Evolutionary conservation across 1,140 invertebrate genomes (phyloP).

Genomic region (Camponotus pennsylvanicus): DNA sequence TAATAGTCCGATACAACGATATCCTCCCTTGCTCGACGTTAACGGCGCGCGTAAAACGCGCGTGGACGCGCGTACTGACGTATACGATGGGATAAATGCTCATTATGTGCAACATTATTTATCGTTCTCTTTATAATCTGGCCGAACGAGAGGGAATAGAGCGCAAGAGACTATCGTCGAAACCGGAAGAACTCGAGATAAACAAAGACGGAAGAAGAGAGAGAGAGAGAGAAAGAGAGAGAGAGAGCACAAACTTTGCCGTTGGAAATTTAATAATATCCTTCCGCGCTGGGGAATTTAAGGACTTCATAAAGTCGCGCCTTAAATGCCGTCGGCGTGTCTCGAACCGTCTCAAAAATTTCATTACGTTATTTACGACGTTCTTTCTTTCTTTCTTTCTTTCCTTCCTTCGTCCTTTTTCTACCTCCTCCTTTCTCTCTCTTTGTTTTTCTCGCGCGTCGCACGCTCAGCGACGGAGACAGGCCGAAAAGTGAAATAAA

Average conservation of each 20-base stretch:
- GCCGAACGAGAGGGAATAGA: background rate
- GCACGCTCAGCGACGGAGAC: background rate
- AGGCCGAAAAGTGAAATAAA: background rate
- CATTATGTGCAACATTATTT: slow-evolving; percentile 55
- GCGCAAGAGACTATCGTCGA: slow-evolving; percentile 17
- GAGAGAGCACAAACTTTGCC: slow-evolving; percentile 45
- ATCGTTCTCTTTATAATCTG: slow-evolving; percentile 51
- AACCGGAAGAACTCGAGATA: slow-evolving; percentile 53
- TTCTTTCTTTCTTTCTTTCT: slow-evolving; percentile 22
- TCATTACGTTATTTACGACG: slow-evolving; percentile 56
- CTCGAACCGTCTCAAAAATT: slow-evolving; percentile 57
- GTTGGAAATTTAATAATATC: slow-evolving; percentile 65
- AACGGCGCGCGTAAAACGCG: slow-evolving; percentile 13
- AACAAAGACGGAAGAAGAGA: slow-evolving; percentile 12
- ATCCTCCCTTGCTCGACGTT: background rate
- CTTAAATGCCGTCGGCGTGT: slow-evolving; percentile 60
- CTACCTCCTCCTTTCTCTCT: background rate
- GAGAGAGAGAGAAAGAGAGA: background rate
- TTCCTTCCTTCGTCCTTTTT: background rate
- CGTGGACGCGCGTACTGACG: background rate
- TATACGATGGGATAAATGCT: slow-evolving; percentile 7
- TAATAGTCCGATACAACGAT: slow-evolving; percentile 52
- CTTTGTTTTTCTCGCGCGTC: background rate
- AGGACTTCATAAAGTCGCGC: slow-evolving; percentile 61
- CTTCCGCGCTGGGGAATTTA: slow-evolving; percentile 53